A percentile compares a stretch with the other conserved stretches of the same genome.
Evolutionary conservation across 2,888 invertebrate species (phyloP).

Genomic region (Lepas anatifera): DNA sequence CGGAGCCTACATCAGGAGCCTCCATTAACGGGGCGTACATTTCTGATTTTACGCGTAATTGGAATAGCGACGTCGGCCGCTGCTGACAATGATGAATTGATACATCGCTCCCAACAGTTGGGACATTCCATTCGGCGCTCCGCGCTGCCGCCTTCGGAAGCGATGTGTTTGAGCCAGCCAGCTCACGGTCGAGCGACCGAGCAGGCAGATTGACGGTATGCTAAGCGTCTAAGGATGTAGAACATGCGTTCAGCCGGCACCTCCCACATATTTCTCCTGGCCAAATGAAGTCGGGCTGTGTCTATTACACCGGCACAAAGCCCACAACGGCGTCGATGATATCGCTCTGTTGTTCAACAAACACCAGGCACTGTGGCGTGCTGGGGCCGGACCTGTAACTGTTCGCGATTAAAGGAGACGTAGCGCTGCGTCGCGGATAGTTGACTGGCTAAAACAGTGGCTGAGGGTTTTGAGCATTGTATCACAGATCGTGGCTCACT

Average conservation of each 20-base stretch:
- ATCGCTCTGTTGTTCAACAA: neutral
- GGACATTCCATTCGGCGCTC: neutral
- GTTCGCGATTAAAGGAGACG: neutral
- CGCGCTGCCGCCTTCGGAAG: neutral
- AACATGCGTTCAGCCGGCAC: too few species aligned
- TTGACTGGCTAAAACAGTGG: too few species aligned
- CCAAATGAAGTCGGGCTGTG: neutral
- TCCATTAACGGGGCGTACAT: constrained; percentile 6
- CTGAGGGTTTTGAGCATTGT: too few species aligned
- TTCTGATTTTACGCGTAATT: constrained; percentile 11
- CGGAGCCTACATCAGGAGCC: neutral
- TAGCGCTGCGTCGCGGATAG: too few species aligned
- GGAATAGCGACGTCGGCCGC: neutral
- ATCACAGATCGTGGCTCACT: too few species aligned
- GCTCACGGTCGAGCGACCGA: too few species aligned
- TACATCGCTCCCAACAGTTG: neutral
- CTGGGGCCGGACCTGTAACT: neutral
- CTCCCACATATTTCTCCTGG: neutral
- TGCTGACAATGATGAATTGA: constrained; percentile 6
- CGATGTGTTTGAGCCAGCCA: too few species aligned
- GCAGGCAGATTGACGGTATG: neutral
- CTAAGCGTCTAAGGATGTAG: neutral
- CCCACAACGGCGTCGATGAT: neutral
- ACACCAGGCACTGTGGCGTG: neutral
- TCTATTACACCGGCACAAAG: neutral